Evolutionary conservation across 2,113 vertebrate genomes (phyloP).

Genomic region (Aptenodytes forsteri): DNA sequence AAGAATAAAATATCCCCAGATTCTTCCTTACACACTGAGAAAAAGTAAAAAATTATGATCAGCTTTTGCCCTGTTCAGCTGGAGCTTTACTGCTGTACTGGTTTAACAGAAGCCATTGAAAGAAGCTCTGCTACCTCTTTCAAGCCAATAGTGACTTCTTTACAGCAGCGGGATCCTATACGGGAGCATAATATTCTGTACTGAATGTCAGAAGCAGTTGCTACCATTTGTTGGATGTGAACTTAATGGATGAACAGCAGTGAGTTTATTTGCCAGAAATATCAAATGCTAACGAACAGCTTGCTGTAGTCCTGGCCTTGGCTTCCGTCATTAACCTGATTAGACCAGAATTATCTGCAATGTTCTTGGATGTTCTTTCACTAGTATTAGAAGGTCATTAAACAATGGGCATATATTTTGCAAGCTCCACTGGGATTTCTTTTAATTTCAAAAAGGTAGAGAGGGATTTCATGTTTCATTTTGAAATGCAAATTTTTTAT

Average conservation of each 20-base stretch:
- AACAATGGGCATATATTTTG: slow-evolving; percentile 10
- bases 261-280: slow-evolving; percentile 56
- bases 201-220: slow-evolving; percentile 3
- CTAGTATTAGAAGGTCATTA: slow-evolving; percentile 48
- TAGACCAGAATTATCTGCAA: slow-evolving; percentile 35
- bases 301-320: slow-evolving; percentile 47
- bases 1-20: neutral
- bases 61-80: neutral
- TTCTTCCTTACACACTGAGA: neutral
- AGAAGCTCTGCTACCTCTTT: neutral
- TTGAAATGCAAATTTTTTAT: slow-evolving; percentile 30
- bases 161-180: neutral
- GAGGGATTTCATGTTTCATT: slow-evolving; percentile 29
- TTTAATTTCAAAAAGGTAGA: slow-evolving; percentile 42
- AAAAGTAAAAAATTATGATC: neutral
- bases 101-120: neutral
- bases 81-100: neutral
- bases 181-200: neutral
- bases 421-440: neutral
- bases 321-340: slow-evolving; percentile 45
- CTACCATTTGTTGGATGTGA: slow-evolving; percentile 24
- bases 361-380: slow-evolving; percentile 46
- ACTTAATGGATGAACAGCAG: slow-evolving; percentile 40
- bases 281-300: slow-evolving; percentile 62
- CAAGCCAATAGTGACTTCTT: neutral